These are phyloP conservation scores for Poeciliopsis turrubarensis DNA, from an alignment of 2,113 vertebrate genomes.

Conservation along the genomic window DNA sequence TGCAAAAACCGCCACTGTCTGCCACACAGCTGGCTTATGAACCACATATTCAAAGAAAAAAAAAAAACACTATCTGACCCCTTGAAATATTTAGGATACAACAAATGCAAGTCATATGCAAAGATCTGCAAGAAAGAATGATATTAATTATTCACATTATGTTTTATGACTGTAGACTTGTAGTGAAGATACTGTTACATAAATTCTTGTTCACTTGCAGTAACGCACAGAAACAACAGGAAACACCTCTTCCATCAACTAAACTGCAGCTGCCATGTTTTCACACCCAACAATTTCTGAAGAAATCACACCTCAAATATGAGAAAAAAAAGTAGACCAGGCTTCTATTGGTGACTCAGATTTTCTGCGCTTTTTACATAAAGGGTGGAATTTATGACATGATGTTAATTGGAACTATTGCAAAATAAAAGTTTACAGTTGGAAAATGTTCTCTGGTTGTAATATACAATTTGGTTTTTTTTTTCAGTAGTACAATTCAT, in stretches of 20 bases:
- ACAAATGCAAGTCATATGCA: neutral
- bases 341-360: constrained; percentile 4
- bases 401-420: neutral
- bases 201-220: constrained; percentile 6
- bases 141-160: constrained; percentile 6
- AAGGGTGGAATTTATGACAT: neutral
- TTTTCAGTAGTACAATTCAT: neutral
- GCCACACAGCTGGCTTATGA: neutral
- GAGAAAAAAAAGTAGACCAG: neutral
- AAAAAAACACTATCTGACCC: neutral
- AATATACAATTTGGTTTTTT: neutral
- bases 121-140: constrained; percentile 4
- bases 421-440: neutral
- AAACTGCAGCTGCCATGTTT: constrained; percentile 1
- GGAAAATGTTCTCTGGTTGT: neutral
- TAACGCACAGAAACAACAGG: neutral
- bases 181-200: constrained; percentile 45
- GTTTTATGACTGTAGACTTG: constrained; percentile 32
- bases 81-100: neutral
- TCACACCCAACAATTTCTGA: neutral
- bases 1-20: neutral
- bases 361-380: constrained; percentile 12
- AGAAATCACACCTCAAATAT: constrained; percentile 12
- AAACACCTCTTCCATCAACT: constrained; percentile 6
- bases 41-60: neutral